phyloP scores from a whole-genome alignment of 2,797 vertebrate genomes.

The Meriones psammophilus region DNA sequence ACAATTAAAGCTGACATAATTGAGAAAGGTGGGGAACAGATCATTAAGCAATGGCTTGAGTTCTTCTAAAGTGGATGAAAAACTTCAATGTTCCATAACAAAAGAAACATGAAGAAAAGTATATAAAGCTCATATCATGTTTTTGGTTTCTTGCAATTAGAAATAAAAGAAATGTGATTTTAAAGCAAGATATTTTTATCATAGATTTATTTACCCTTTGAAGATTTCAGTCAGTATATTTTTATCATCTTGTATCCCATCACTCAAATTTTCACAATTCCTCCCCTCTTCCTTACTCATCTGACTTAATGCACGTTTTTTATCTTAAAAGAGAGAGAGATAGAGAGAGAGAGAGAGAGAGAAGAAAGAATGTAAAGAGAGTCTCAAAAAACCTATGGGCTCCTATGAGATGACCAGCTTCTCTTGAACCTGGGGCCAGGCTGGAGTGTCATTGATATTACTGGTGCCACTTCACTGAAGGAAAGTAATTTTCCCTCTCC shows the following conservation, averaged over 20 bases:
- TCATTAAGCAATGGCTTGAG: conserved; percentile 1
- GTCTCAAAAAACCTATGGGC: background rate
- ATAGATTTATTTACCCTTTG: background rate
- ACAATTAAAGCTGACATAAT: background rate
- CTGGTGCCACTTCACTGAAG: too few relatives aligned
- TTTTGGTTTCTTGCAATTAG: background rate
- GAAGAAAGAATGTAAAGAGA: too few relatives aligned
- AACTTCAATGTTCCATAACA: background rate
- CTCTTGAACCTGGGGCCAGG: background rate
- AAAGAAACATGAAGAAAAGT: background rate
- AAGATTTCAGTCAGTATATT: too few relatives aligned
- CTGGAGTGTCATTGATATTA: too few relatives aligned
- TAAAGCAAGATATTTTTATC: background rate
- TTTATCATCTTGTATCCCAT: background rate
- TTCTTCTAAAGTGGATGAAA: background rate
- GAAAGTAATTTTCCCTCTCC: background rate
- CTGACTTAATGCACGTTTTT: background rate
- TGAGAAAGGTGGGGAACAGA: background rate
- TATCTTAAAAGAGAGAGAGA: background rate
- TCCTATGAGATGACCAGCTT: background rate
- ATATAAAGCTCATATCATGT: background rate
- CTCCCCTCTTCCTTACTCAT: too few relatives aligned
- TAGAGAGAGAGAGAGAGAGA: too few relatives aligned
- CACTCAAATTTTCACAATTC: background rate
- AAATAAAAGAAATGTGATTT: background rate